Base-by-base conservation (phyloP, 2,888 invertebrate species). In the Zaprionus obscuricornis region DNA sequence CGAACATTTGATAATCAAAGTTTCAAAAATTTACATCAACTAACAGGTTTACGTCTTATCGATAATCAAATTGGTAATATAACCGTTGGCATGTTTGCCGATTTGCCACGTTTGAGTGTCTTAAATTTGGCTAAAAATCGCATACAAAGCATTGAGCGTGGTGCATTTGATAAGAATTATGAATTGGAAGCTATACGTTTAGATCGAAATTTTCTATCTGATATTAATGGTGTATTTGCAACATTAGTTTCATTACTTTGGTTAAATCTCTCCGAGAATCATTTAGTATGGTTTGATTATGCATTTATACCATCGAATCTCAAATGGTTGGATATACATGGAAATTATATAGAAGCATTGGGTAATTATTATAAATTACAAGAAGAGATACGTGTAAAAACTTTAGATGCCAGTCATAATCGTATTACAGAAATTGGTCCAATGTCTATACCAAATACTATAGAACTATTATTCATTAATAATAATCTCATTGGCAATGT, bases 201-300 rank as follows among this genome's bases (percentile, higher is more conserved):
- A 72, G 97, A 97, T 89, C 95, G 96, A 37, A 98, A 97, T 90
- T 95, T 95, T 89, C 92, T 97, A 72, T 94, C 95, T 16, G 96
- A 97, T 88, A 95, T 97, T 76, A 97, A 97, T 90, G 96, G 96
- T 4, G 95, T 96, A 20, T 96, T 97, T 88, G 94, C 96, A 34
- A 95, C 96, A 50, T 91, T 97, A 10, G 94, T 95, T 3, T 95
- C 95, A 71, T 92, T 97, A 63, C 91, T 96, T 86, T 95, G 97
- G 95, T 91, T 97, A 63, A 97, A 97, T 90, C 92, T 97, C 46
- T 96, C 96, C 20, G 96, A 96, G 91, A 97, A 97, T 92, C 96
- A 96, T 91, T 92, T 97, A 86, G 95, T 96, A 73, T 96, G 96
- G 96, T 97, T 97, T 90, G 97, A 97, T 90, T 97, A 96, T 89